Conservation (phyloP, 2,113 vertebrate genomes). For the Cephalopholis sonnerati region DNA sequence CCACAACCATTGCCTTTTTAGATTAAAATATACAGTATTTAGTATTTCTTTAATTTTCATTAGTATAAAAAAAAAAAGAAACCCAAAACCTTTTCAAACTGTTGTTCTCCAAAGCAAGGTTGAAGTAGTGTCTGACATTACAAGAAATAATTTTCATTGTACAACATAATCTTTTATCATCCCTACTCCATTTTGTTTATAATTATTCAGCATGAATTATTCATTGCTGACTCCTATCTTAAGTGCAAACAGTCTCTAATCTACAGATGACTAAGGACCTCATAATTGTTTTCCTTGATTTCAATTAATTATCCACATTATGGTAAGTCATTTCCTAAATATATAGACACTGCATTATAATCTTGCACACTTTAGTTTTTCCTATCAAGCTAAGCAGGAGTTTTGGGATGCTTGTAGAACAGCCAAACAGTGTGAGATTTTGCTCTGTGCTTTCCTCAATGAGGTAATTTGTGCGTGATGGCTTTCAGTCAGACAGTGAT, state of each 20-base stretch:
- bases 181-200: slow-evolving; percentile 62
- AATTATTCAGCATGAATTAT: slow-evolving; percentile 75
- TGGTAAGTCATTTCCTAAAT: slow-evolving; percentile 67
- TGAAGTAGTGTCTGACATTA: slow-evolving; percentile 35
- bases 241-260: slow-evolving; percentile 75
- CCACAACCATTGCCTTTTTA: not conserved
- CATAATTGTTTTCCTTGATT: slow-evolving; percentile 75
- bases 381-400: slow-evolving; percentile 20
- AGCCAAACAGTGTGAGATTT: slow-evolving; percentile 35
- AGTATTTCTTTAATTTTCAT: not conserved
- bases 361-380: slow-evolving; percentile 21
- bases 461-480: slow-evolving; percentile 69
- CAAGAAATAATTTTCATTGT: slow-evolving; percentile 37
- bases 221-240: slow-evolving; percentile 59
- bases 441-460: slow-evolving; percentile 42
- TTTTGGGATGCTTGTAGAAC: slow-evolving; percentile 31
- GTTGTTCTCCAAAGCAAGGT: slow-evolving; percentile 4
- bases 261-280: slow-evolving; percentile 69
- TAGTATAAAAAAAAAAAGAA: not conserved
- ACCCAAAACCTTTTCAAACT: not conserved
- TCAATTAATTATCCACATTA: slow-evolving; percentile 78
- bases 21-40: not conserved
- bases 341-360: slow-evolving; percentile 62
- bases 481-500: slow-evolving; percentile 70
- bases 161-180: slow-evolving; percentile 44